A percentile compares a stretch with the other conserved stretches of the same genome.
Conservation (phyloP, 2,888 invertebrate species). For the Heliconius charithonia region DNA sequence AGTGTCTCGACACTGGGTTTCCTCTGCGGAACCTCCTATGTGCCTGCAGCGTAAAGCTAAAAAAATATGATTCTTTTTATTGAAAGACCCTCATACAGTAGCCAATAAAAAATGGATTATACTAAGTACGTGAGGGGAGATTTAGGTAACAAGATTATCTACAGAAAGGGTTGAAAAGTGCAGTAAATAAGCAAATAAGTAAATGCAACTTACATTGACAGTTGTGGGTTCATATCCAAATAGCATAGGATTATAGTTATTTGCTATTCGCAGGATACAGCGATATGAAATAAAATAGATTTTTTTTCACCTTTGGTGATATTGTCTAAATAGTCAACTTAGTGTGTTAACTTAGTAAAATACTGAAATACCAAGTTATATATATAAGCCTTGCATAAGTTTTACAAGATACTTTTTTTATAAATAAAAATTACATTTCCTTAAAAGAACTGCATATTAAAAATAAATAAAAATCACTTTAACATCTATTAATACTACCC, state of each 20-base stretch:
- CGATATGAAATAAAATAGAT: no score
- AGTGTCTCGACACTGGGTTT: not conserved
- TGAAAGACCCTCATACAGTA: not conserved
- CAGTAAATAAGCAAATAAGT: not conserved
- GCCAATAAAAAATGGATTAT: constrained; percentile 38
- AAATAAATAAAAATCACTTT: not conserved
- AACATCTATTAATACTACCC: not conserved
- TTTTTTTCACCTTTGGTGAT: no score
- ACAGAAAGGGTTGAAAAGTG: constrained; percentile 1
- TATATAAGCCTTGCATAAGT: no score
- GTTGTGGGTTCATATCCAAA: not conserved
- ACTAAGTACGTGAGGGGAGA: constrained; percentile 33
- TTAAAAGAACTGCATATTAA: no score
- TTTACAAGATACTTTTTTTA: no score
- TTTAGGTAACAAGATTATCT: constrained; percentile 14
- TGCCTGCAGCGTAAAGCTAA: not conserved
- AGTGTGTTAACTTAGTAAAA: no score
- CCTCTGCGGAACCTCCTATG: not conserved
- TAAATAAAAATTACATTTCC: no score
- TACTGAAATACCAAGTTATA: no score
- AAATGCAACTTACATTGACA: not conserved
- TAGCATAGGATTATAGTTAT: not conserved
- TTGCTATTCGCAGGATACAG: no score
- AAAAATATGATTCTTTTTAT: not conserved
- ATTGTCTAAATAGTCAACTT: no score